These are phyloP conservation scores for Plecotus auritus DNA, from an alignment of 2,113 vertebrate species.

Conservation along the genomic window DNA sequence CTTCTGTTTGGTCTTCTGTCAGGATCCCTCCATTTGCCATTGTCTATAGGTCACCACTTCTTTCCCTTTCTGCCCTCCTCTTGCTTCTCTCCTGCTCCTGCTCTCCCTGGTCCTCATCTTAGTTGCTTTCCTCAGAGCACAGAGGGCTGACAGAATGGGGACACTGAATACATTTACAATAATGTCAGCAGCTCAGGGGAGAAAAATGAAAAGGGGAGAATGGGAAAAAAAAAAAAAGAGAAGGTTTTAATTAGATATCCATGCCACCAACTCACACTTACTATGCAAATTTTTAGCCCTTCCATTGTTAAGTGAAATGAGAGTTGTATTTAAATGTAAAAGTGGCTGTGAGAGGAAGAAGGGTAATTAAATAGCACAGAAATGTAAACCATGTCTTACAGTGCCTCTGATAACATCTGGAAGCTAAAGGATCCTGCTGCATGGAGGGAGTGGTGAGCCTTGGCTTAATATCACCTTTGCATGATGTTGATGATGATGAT, in stretches of 20 bases:
- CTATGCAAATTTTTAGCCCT: slow-evolving; percentile 72
- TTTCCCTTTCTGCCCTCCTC: background rate
- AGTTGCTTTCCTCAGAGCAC: slow-evolving; percentile 50
- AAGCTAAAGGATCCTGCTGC: background rate
- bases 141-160: slow-evolving; percentile 78
- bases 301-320: slow-evolving; percentile 73
- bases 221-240: background rate
- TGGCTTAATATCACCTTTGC: background rate
- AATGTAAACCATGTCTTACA: slow-evolving; percentile 18
- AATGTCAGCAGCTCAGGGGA: slow-evolving; percentile 72
- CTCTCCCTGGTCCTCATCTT: background rate
- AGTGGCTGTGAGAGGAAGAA: slow-evolving; percentile 58
- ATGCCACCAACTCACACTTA: slow-evolving; percentile 71
- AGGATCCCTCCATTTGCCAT: background rate
- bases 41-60: fast-evolving
- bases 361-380: slow-evolving; percentile 68
- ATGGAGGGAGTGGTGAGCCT: too few relatives aligned
- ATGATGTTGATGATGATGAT: background rate
- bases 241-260: slow-evolving; percentile 76
- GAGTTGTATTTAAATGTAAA: slow-evolving; percentile 75
- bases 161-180: slow-evolving; percentile 70
- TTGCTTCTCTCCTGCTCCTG: background rate
- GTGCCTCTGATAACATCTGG: background rate
- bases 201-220: slow-evolving; percentile 51
- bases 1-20: background rate